phyloP scores from a whole-genome alignment of 2,888 invertebrate species.

The Tholera decimalis region DNA sequence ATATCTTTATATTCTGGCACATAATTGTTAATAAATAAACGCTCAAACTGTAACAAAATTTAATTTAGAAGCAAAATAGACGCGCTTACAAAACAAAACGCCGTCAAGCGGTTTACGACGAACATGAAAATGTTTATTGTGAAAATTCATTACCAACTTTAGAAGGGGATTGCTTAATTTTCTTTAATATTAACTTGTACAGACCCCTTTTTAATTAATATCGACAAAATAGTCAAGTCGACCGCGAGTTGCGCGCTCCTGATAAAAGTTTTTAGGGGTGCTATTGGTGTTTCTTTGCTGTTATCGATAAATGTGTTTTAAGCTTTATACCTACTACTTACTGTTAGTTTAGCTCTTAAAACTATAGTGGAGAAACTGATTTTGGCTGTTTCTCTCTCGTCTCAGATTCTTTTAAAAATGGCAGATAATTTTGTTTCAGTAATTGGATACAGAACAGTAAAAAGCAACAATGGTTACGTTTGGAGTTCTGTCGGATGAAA shows the following conservation, averaged over 20 bases:
- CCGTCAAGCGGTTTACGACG: constrained; percentile 66
- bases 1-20: constrained; percentile 5
- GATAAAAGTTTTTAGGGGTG: constrained; percentile 84
- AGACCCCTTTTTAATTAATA: constrained; percentile 91
- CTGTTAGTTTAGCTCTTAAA: too few relatives aligned
- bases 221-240: constrained; percentile 90
- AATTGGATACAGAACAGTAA: too few relatives aligned
- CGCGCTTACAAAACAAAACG: constrained; percentile 70
- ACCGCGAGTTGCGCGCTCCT: constrained; percentile 77
- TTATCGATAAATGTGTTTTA: constrained; percentile 32
- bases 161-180: constrained; percentile 90
- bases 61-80: constrained; percentile 71
- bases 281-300: constrained; percentile 9
- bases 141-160: constrained; percentile 88
- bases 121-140: constrained; percentile 74
- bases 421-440: too few relatives aligned
- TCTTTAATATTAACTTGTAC: constrained; percentile 91
- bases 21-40: constrained; percentile 45
- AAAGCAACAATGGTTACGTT: too few relatives aligned
- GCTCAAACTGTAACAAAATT: constrained; percentile 62
- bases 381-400: too few relatives aligned
- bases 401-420: too few relatives aligned
- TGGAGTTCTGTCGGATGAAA: too few relatives aligned
- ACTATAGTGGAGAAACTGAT: too few relatives aligned
- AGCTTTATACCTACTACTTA: too few relatives aligned